These are phyloP conservation scores for Amblyopsis rosae DNA, from an alignment of 2,113 vertebrate genomes.

Conservation along the genomic window DNA sequence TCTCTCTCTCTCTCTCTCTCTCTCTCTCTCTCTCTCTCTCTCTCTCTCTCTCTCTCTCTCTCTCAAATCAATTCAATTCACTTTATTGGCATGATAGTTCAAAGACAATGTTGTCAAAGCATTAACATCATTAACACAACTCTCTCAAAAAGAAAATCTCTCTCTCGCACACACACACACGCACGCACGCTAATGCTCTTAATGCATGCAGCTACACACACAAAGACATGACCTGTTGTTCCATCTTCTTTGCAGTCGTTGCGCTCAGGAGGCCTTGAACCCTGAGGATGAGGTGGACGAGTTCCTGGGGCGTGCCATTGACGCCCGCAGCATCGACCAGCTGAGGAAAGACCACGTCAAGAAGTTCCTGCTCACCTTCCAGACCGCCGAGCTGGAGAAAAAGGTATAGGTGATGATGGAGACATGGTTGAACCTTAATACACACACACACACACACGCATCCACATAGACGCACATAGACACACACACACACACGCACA, in stretches of 20 bases:
- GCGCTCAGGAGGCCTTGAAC: constrained; percentile 89
- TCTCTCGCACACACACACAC: not conserved
- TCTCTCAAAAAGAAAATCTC: not conserved
- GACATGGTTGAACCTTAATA: not conserved
- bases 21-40: no score
- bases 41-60: no score
- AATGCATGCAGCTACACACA: not conserved
- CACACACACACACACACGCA: no score
- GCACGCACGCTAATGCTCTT: constrained; percentile 6
- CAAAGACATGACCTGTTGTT: constrained; percentile 35
- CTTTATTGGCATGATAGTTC: no score
- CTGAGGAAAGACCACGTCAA: constrained; percentile 94
- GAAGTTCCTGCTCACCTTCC: constrained; percentile 94
- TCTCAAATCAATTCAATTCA: no score
- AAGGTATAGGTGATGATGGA: constrained; percentile 76
- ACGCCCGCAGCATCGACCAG: constrained; percentile 94
- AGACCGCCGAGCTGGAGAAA: constrained; percentile 87
- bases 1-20: no score
- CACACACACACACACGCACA: no score
- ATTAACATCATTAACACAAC: not conserved
- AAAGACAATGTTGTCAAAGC: no score
- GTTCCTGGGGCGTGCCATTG: constrained; percentile 92
- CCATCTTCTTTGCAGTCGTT: constrained; percentile 74
- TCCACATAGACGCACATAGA: no score
- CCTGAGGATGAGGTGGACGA: constrained; percentile 95